phyloP scores from a whole-genome alignment of 2,888 invertebrate species.

The Sisyra nigra region DNA sequence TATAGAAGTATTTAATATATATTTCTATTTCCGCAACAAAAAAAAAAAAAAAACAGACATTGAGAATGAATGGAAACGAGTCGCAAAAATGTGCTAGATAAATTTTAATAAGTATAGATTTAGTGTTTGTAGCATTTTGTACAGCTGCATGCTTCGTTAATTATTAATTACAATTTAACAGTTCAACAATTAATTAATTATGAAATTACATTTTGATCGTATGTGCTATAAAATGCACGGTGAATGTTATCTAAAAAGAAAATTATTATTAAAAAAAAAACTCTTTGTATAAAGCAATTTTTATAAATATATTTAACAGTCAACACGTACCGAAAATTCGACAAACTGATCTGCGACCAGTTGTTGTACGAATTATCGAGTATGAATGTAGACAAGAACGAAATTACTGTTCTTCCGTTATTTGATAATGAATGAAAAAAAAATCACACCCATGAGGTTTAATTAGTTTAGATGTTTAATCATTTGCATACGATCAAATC shows the following conservation, averaged over 20 bases:
- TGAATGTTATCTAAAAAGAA: conserved; percentile 1
- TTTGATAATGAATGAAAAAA: too few species aligned
- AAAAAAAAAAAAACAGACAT: conserved; percentile 4
- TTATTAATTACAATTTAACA: conserved; percentile 13
- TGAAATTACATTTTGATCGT: conserved; percentile 6
- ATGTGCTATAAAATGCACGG: conserved; percentile 5
- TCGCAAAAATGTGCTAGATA: conserved; percentile 3
- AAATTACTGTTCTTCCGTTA: conserved; percentile 6
- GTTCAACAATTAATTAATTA: conserved; percentile 8
- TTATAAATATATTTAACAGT: conserved; percentile 3
- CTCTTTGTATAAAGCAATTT: conserved; percentile 2
- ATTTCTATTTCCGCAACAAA: conserved; percentile 2
- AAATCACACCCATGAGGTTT: conserved; percentile 5
- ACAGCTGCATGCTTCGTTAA: conserved; percentile 27
- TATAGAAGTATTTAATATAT: not conserved
- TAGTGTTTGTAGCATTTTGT: conserved; percentile 28
- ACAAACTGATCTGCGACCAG: not conserved
- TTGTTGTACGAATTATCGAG: conserved; percentile 1
- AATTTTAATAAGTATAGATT: conserved; percentile 14
- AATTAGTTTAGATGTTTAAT: conserved; percentile 7
- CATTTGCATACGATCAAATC: conserved; percentile 8
- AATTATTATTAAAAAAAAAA: conserved; percentile 2
- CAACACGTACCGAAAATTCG: not conserved
- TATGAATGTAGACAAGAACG: not conserved
- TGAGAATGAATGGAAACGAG: conserved; percentile 4